Percentiles rank a stretch among this genome's conserved stretches.
phyloP scores from a whole-genome alignment of 1,140 invertebrate species.

The Drosophila pallidifrons region DNA sequence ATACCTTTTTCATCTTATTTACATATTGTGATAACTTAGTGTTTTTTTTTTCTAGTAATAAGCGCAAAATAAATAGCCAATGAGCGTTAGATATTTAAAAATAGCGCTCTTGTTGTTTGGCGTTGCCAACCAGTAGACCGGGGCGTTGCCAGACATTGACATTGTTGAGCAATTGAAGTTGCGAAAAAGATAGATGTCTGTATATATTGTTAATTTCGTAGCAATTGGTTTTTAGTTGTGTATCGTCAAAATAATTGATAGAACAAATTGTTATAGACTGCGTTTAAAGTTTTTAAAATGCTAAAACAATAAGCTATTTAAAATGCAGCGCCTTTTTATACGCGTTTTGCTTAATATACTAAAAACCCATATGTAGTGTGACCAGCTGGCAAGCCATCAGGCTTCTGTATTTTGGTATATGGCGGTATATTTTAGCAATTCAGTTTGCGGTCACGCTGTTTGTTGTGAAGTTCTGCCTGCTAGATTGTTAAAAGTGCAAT shows the following conservation, averaged over 20 bases:
- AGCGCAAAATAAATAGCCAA: conserved; percentile 26
- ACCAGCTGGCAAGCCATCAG: no score
- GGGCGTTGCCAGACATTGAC: conserved; percentile 7
- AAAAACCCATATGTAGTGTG: no score
- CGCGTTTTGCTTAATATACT: no score
- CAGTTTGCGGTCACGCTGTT: not conserved
- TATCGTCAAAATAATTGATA: no score
- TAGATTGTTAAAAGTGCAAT: conserved; percentile 20
- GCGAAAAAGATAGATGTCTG: no score
- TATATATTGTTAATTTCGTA: no score
- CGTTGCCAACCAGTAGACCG: not conserved
- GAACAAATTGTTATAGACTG: no score
- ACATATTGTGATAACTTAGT: conserved; percentile 40
- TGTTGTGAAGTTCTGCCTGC: not conserved
- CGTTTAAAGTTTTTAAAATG: no score
- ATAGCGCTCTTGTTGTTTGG: not conserved
- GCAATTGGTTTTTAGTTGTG: no score
- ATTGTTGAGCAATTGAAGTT: no score
- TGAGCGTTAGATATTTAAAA: conserved; percentile 10
- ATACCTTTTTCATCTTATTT: conserved; percentile 6
- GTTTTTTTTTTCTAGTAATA: conserved; percentile 29
- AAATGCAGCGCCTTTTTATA: no score
- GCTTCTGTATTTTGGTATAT: not conserved
- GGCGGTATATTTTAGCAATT: not conserved
- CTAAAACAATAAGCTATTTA: no score